These are phyloP conservation scores for Microcebus ravelobensis DNA, from an alignment of 2,113 vertebrate genomes.

Conservation along the genomic window DNA sequence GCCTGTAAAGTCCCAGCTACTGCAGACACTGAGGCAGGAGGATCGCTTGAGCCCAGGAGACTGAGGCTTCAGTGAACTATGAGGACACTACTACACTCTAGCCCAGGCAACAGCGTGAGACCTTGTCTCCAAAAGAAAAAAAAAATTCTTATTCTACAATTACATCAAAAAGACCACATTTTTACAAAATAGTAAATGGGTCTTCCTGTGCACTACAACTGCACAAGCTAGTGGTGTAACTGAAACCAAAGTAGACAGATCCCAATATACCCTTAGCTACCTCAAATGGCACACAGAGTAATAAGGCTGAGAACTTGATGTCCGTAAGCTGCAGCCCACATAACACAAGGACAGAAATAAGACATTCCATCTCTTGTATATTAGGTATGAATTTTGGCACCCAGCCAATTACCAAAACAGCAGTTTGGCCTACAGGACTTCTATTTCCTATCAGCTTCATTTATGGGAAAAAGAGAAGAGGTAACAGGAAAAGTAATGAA, in stretches of 20 bases:
- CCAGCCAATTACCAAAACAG: slow-evolving; percentile 23
- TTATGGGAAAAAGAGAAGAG: neutral
- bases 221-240: slow-evolving; percentile 13
- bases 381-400: slow-evolving; percentile 36
- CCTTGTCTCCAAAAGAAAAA: neutral
- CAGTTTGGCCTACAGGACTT: neutral
- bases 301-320: neutral
- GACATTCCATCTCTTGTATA: neutral
- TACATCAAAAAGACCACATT: slow-evolving; percentile 9
- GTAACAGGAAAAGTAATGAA: slow-evolving; percentile 47
- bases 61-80: neutral
- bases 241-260: neutral
- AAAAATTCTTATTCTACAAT: neutral
- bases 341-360: slow-evolving; percentile 50
- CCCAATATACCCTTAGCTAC: slow-evolving; percentile 3
- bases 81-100: neutral
- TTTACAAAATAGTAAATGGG: slow-evolving; percentile 38
- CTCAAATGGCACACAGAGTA: slow-evolving; percentile 7
- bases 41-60: no score
- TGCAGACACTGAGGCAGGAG: no score
- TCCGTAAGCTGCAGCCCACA: neutral
- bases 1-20: no score
- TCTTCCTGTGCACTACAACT: neutral
- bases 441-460: slow-evolving; percentile 2
- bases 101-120: neutral